Evolutionary conservation across 2,113 vertebrate genomes (phyloP).

Genomic region (Oreochromis aureus): DNA sequence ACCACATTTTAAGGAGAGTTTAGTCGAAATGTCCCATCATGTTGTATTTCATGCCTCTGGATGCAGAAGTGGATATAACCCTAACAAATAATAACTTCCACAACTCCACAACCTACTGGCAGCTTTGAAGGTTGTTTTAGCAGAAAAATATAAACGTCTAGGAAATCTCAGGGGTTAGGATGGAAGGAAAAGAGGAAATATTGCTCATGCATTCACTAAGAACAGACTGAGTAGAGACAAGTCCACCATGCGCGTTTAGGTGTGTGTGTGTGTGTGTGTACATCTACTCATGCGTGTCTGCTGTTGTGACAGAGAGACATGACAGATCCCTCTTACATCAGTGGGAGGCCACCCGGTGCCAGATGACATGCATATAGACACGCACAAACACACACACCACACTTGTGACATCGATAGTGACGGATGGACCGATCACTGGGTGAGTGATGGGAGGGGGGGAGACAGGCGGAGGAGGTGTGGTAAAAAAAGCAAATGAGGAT

Average conservation of each 20-base stretch:
- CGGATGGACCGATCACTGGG: constrained; percentile 40
- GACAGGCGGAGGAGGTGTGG: not conserved
- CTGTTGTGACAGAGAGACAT: constrained; percentile 63
- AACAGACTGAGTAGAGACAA: not conserved
- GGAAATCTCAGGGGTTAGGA: not conserved
- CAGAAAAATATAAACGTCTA: not conserved
- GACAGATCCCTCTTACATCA: constrained; percentile 52
- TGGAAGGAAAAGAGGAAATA: not conserved
- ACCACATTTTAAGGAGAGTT: not conserved
- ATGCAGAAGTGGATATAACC: not conserved
- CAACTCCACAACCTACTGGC: not conserved
- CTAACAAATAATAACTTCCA: not conserved
- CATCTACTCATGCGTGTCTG: constrained; percentile 35
- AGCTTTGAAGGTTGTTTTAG: not conserved
- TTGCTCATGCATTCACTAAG: not conserved
- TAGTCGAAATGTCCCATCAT: not conserved
- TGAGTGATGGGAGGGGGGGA: not conserved
- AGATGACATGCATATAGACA: constrained; percentile 22
- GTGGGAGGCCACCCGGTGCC: constrained; percentile 45
- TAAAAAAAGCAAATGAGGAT: not conserved
- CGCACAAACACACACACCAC: not conserved
- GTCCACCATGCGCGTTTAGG: not conserved
- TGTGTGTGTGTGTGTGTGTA: not conserved
- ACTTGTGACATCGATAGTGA: constrained; percentile 26
- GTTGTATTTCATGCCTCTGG: not conserved